Evolutionary conservation across 1,140 invertebrate species (phyloP), one percentile per base, ranked within the genome.

Genomic region (Brachionus sp.): DNA sequence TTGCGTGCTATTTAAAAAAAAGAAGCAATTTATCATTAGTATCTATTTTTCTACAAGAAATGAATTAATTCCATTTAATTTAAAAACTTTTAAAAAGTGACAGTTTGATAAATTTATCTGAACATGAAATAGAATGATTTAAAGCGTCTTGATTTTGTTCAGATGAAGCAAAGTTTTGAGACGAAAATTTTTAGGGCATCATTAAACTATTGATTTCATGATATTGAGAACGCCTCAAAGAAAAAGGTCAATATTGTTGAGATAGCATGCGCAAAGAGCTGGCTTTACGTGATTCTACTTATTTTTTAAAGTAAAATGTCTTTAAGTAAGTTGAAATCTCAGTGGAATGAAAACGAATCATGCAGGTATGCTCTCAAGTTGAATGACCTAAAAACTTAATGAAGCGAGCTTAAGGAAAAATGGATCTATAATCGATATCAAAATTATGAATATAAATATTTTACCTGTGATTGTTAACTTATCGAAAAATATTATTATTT

Each of bases 311-410:
- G 50, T 57, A 25, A 57, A 57, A 57, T 57, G 50, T 57, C 50
- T 57, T 50, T 57, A 25, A 57, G 50, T 57, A 57, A 19, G 50
- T 19, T 57, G 19, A 57, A 57, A 57, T 57, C 50, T 57, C n/a
- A 57, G 19, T 57, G 50, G 50, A 57, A 57, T 57, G 16, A 57
- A 57, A 57, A 57, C 0, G 50, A 57, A 57, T 57, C 50, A 57
- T 19, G 50, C 50, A 57, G 50, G 16, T 57, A 19, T 7, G 16
- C n/a, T 57, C 50, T 57, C 50, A 57, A 57, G 50, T 57, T 57
- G 33, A 66, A 66, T 16, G 64, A 66, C 64, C 64, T 37, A 66
- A 37, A 66, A 66, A 66, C 64, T 66, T 37, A 37, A 66, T 66
- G 64, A 66, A 66, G 64, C 64, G 64, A 66, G 33, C 5, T 66